Percentiles rank a stretch among this genome's conserved stretches.
Conservation (phyloP, 2,797 vertebrate genomes). For the Hypotaenidia philippensis region DNA sequence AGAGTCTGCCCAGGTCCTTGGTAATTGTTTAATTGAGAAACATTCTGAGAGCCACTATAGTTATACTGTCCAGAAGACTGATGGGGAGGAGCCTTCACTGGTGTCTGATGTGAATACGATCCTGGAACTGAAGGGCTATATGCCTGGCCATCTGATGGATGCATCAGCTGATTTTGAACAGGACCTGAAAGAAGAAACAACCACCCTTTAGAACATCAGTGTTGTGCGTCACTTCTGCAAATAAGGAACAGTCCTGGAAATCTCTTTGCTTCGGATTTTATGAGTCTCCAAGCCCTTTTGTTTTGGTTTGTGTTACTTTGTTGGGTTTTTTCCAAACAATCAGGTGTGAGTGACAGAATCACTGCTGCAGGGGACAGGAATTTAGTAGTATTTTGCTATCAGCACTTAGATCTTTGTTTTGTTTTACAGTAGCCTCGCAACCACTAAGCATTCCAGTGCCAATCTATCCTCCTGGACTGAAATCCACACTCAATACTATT, state of each 20-base stretch:
- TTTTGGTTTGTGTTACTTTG: no score
- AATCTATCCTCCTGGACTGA: not conserved
- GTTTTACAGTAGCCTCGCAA: not conserved
- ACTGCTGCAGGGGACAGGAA: not conserved
- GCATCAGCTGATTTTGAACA: constrained; percentile 86
- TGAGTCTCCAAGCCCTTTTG: not conserved
- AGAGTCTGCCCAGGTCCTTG: constrained; percentile 83
- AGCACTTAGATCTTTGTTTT: not conserved
- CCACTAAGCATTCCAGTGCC: not conserved
- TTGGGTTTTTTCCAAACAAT: not conserved
- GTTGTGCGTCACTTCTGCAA: not conserved
- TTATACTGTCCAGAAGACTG: constrained; percentile 83
- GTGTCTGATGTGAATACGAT: constrained; percentile 79
- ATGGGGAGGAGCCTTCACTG: constrained; percentile 82
- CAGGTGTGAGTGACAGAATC: not conserved
- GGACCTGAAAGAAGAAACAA: constrained; percentile 84
- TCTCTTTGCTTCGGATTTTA: not conserved
- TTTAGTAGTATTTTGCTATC: not conserved
- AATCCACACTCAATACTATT: not conserved
- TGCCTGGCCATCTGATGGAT: constrained; percentile 79
- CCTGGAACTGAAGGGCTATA: constrained; percentile 82
- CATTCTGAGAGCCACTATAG: constrained; percentile 83
- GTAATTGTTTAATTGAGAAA: constrained; percentile 80
- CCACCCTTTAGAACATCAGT: not conserved
- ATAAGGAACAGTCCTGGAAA: not conserved